Base-by-base conservation (phyloP, 2,888 invertebrate genomes). In the Isotomurus palustris region DNA sequence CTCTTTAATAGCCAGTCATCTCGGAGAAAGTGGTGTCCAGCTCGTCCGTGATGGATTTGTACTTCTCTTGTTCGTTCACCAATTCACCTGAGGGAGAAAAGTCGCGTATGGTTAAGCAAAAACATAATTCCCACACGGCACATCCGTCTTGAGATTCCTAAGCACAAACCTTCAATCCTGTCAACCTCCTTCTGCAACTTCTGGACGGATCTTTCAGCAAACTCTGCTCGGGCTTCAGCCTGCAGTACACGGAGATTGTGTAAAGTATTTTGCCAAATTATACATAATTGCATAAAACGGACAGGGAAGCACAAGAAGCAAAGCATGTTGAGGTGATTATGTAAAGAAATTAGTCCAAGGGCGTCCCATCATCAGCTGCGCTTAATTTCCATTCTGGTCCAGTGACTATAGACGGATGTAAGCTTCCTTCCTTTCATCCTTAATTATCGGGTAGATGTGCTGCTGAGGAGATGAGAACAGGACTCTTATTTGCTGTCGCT, bases 21-120 rank as follows among this genome's bases (percentile, higher is more conserved):
- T 97, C 95, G 70, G 94, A 92, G 78, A 94, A 93, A 64, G 93
- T 93, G 77, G 88, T 86, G 80, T 95, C 95, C 84, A 97, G 86
- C 80, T 97, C 95, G 77, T 95, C 94, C 73, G 94, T 93, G 78
- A 97, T 95, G 71, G 88, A 86, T 83, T 96, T 96, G 85, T 91
- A 97, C 81, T 91, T 92, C 83, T 92, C 91, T 81, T 93, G 93
- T 76, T 91, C 91, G 78, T 86, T 85, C 72, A 87, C 80, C 75
- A 91, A 83, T 76, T 91, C 90, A 79, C 91, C 91, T 91, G 84
- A 75, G 74, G 54, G 62, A 43, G 65, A 62, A 40, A 40, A 56
- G 32, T 45, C 62, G 63, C 58, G 38, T 58, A 55, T 28, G 38
- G 3, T 32, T 24, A 32, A 22, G 21, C 35, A 17, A n/a, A n/a